phyloP scores from a whole-genome alignment of 2,888 invertebrate genomes.

The Meloe dianella region DNA sequence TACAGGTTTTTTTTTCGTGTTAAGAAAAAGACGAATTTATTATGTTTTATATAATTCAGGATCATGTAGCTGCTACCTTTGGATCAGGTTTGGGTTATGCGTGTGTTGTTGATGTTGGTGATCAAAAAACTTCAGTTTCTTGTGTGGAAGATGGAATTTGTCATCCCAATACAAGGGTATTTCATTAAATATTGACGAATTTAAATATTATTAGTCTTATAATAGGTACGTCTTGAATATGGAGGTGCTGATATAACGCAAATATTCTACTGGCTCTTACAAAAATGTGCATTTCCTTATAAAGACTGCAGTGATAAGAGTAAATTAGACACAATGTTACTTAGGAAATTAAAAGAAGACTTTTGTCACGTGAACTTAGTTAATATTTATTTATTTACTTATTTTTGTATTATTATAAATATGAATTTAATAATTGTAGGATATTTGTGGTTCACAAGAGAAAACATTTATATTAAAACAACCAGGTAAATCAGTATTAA shows the following conservation, averaged over 20 bases:
- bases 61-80: slow-evolving; percentile 85
- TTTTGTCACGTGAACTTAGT: slow-evolving; percentile 88
- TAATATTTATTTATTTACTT: slow-evolving; percentile 24
- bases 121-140: slow-evolving; percentile 93
- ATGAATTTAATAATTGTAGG: slow-evolving; percentile 56
- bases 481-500: slow-evolving; percentile 70
- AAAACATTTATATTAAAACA: slow-evolving; percentile 78
- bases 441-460: slow-evolving; percentile 87
- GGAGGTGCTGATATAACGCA: slow-evolving; percentile 93
- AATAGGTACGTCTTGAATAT: slow-evolving; percentile 75
- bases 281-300: slow-evolving; percentile 90
- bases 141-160: slow-evolving; percentile 97
- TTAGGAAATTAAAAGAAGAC: slow-evolving; percentile 85
- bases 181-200: neutral
- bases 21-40: neutral
- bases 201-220: slow-evolving; percentile 18
- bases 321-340: slow-evolving; percentile 77
- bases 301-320: slow-evolving; percentile 77
- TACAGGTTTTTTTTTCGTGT: too few relatives aligned
- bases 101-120: slow-evolving; percentile 94
- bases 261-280: slow-evolving; percentile 85
- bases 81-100: slow-evolving; percentile 85
- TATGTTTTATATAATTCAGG: slow-evolving; percentile 60
- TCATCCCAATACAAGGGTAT: slow-evolving; percentile 80
- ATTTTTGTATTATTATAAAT: neutral